phyloP scores from a whole-genome alignment of 2,888 invertebrate genomes.

The Margaritifera margaritifera region DNA sequence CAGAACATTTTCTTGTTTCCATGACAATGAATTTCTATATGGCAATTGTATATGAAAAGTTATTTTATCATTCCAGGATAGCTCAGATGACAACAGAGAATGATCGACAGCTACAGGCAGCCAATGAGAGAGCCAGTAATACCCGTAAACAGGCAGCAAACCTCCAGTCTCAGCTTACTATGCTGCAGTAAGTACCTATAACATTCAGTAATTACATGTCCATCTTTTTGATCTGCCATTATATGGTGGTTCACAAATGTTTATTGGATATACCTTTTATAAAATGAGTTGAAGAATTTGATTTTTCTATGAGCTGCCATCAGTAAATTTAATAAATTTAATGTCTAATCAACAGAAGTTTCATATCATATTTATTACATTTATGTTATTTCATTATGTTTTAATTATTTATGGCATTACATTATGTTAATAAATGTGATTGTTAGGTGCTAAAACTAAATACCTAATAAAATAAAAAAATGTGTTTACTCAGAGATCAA shows the following conservation, averaged over 20 bases:
- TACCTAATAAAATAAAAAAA: too few relatives aligned
- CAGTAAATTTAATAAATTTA: neutral
- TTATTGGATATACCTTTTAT: too few relatives aligned
- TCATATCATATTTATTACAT: too few relatives aligned
- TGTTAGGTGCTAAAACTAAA: too few relatives aligned
- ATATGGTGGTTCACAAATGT: too few relatives aligned
- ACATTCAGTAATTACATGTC: too few relatives aligned
- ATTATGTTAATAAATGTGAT: too few relatives aligned
- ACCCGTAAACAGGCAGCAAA: slow-evolving; percentile 55
- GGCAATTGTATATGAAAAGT: neutral
- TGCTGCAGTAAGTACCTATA: slow-evolving; percentile 54
- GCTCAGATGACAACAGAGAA: slow-evolving; percentile 54
- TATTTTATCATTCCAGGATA: slow-evolving; percentile 37
- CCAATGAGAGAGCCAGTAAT: slow-evolving; percentile 55
- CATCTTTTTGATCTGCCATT: too few relatives aligned
- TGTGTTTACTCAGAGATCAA: too few relatives aligned
- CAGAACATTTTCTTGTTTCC: too few relatives aligned
- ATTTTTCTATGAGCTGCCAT: neutral
- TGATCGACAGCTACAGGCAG: slow-evolving; percentile 52
- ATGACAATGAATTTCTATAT: neutral
- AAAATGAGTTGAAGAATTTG: neutral
- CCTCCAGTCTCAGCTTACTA: slow-evolving; percentile 57
- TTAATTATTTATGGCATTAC: too few relatives aligned
- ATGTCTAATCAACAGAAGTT: neutral
- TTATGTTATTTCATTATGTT: too few relatives aligned